These are phyloP conservation scores for Pammene fasciana DNA, from an alignment of 2,888 invertebrate species.

Conservation along the genomic window DNA sequence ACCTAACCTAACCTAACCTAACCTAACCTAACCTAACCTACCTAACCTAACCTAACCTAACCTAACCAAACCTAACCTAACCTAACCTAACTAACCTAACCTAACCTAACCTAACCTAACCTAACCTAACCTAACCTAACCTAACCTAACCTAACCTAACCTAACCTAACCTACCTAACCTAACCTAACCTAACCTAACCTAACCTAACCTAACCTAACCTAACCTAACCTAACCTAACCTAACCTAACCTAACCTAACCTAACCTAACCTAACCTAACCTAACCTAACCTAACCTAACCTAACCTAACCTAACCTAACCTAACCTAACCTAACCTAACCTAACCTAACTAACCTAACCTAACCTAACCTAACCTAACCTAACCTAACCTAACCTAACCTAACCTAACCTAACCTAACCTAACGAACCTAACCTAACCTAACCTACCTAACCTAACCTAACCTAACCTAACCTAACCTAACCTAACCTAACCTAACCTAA, in stretches of 20 bases:
- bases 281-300: constrained; percentile 20
- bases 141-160: constrained; percentile 14
- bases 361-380: constrained; percentile 20
- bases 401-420: constrained; percentile 15
- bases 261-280: constrained; percentile 20
- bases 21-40: constrained; percentile 14
- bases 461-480: constrained; percentile 14
- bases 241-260: constrained; percentile 20
- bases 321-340: constrained; percentile 20
- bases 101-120: constrained; percentile 14
- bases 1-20: constrained; percentile 14
- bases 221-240: constrained; percentile 8
- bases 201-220: constrained; percentile 10
- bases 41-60: constrained; percentile 14
- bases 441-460: constrained; percentile 14
- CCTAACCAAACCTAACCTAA: constrained; percentile 12
- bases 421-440: too few relatives aligned
- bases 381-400: constrained; percentile 16
- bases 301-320: constrained; percentile 19
- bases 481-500: constrained; percentile 14
- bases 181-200: constrained; percentile 14
- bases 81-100: constrained; percentile 14
- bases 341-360: constrained; percentile 20
- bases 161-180: too few relatives aligned
- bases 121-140: constrained; percentile 14